These are phyloP conservation scores for Calameuta pallipes DNA, from an alignment of 2,888 invertebrate genomes.

Conservation along the genomic window DNA sequence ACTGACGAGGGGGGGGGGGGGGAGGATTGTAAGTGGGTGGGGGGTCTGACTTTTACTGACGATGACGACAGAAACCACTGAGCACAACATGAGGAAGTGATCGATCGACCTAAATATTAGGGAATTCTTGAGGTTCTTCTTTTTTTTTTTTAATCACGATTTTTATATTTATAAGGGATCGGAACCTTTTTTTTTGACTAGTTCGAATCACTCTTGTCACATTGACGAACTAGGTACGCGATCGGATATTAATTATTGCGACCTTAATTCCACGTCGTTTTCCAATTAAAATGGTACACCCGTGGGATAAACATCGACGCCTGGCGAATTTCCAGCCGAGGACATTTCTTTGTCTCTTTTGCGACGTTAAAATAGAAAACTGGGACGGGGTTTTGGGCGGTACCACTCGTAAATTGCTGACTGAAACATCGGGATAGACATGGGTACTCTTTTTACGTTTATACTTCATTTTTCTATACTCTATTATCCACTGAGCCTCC, in stretches of 20 bases:
- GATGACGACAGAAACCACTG: neutral
- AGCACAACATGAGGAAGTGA: neutral
- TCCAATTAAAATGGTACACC: constrained; percentile 24
- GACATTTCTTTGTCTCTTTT: constrained; percentile 48
- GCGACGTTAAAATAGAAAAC: constrained; percentile 55
- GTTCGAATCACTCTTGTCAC: neutral
- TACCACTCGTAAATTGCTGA: neutral
- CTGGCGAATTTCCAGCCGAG: constrained; percentile 50
- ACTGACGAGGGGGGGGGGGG: constrained; percentile 9
- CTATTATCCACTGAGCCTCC: constrained; percentile 33
- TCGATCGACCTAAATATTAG: neutral
- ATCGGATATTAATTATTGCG: neutral
- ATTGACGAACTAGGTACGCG: neutral
- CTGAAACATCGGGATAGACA: neutral
- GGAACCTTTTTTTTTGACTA: neutral
- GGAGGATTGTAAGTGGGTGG: neutral
- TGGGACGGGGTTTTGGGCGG: constrained; percentile 33
- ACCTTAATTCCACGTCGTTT: constrained; percentile 9
- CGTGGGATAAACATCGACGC: constrained; percentile 40
- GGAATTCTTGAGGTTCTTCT: neutral
- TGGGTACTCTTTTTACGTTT: neutral
- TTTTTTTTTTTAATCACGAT: neutral
- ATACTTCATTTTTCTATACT: constrained; percentile 16
- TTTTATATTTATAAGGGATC: neutral
- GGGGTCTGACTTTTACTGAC: neutral